phyloP scores from a whole-genome alignment of 1,140 invertebrate species.

The Drosophila gunungcola region DNA sequence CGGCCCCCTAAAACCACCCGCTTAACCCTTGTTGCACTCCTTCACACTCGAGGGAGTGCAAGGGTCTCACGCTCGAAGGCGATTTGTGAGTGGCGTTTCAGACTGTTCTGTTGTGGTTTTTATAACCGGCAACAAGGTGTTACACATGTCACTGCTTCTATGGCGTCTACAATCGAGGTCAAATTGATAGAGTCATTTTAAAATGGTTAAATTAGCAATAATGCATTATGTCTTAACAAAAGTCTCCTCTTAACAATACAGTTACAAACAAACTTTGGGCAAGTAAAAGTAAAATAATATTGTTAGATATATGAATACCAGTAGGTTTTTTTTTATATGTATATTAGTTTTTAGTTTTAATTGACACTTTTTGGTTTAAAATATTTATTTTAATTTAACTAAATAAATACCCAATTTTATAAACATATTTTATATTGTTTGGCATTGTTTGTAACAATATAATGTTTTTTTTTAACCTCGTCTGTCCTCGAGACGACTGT shows the following conservation, averaged over 20 bases:
- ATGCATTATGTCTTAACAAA: too few species aligned
- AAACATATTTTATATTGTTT: not conserved
- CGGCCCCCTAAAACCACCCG: not conserved
- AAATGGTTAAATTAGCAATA: not conserved
- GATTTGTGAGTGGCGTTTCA: conserved; percentile 16
- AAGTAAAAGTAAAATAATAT: too few species aligned
- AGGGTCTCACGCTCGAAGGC: conserved; percentile 18
- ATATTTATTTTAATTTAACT: too few species aligned
- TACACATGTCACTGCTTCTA: conserved; percentile 15
- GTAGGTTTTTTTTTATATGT: too few species aligned
- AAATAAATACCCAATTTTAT: too few species aligned
- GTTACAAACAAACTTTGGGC: too few species aligned
- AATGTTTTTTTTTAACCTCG: not conserved
- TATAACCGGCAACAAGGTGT: conserved; percentile 66
- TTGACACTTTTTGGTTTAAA: too few species aligned
- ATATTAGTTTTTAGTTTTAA: too few species aligned
- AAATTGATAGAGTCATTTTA: not conserved
- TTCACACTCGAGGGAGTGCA: conserved; percentile 7
- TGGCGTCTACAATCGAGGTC: conserved; percentile 1
- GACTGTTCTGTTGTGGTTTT: conserved; percentile 37
- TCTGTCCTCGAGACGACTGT: conserved; percentile 13
- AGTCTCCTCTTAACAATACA: too few species aligned
- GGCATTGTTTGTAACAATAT: not conserved
- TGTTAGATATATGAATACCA: too few species aligned
- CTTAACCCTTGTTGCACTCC: not conserved